A percentile compares a stretch with the other conserved stretches of the same genome.
Evolutionary conservation across 1,140 invertebrate genomes (phyloP).

Genomic region (Limonius californicus): DNA sequence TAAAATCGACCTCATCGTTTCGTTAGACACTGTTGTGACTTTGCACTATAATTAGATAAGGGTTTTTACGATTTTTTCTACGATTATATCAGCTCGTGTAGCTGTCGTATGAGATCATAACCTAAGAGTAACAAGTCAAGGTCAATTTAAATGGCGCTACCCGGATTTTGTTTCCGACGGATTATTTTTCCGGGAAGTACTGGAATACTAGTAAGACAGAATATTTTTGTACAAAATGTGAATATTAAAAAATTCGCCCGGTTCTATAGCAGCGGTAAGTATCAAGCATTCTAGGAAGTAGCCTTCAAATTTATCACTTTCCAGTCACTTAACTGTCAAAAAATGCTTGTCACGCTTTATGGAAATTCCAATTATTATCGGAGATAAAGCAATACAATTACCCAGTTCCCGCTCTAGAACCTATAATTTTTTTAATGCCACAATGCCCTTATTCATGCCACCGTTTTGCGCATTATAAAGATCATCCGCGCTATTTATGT

Average conservation of each 20-base stretch:
- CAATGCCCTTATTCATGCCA: too few relatives aligned
- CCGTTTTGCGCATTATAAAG: too few relatives aligned
- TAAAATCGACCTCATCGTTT: slow-evolving; percentile 69
- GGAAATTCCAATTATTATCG: not conserved
- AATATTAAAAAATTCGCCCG: not conserved
- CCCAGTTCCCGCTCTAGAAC: too few relatives aligned
- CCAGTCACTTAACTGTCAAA: not conserved
- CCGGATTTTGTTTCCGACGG: not conserved
- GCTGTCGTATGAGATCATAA: too few relatives aligned
- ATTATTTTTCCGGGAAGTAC: too few relatives aligned
- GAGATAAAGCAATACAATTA: too few relatives aligned
- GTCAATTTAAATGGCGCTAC: not conserved
- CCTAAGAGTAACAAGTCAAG: not conserved
- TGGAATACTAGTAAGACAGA: not conserved
- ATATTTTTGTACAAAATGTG: slow-evolving; percentile 2
- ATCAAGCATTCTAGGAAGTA: not conserved
- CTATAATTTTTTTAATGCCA: too few relatives aligned
- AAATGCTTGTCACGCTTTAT: not conserved
- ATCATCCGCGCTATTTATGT: too few relatives aligned
- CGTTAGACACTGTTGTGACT: too few relatives aligned
- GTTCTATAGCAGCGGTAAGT: not conserved
- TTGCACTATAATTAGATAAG: too few relatives aligned
- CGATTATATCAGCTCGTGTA: too few relatives aligned
- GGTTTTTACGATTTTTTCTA: too few relatives aligned
- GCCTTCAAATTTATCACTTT: not conserved